Conservation (phyloP, 2,888 invertebrate genomes). For the Alviniconcha strummeri region DNA sequence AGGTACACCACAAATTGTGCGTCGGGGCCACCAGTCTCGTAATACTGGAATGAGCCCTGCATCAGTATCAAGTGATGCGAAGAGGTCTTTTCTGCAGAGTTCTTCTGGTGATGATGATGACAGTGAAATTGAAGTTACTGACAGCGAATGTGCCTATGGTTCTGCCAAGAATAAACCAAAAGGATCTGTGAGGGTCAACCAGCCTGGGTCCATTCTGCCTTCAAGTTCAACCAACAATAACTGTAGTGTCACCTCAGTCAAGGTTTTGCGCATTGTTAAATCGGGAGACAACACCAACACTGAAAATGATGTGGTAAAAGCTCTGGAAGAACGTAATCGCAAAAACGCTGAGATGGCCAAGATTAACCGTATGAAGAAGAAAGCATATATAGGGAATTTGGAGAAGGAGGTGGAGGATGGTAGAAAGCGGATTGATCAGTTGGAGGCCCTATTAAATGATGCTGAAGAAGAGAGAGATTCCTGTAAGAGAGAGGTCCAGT, state of each 20-base stretch:
- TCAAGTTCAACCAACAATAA: background rate
- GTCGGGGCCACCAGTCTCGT: too few relatives aligned
- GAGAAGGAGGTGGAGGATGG: conserved; percentile 57
- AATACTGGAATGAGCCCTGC: too few relatives aligned
- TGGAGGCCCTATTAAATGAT: conserved; percentile 46
- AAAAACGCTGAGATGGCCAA: conserved; percentile 68
- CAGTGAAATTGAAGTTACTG: conserved; percentile 19
- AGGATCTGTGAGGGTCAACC: background rate
- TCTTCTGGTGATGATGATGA: too few relatives aligned
- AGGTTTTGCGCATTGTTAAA: conserved; percentile 54
- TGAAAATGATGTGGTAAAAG: conserved; percentile 48
- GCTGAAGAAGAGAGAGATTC: conserved; percentile 44
- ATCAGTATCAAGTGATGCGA: background rate
- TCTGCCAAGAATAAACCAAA: background rate
- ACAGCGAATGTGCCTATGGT: conserved; percentile 29
- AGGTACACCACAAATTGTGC: too few relatives aligned
- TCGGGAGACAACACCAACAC: conserved; percentile 40
- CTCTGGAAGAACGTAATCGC: conserved; percentile 57
- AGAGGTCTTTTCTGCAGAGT: background rate
- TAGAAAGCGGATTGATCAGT: conserved; percentile 51
- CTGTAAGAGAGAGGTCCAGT: conserved; percentile 60
- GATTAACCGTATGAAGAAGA: conserved; percentile 68
- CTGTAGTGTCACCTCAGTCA: conserved; percentile 35
- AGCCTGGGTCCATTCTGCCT: background rate
- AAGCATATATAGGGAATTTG: conserved; percentile 61